Conservation (phyloP, 2,888 invertebrate genomes). For the Coronaproctus castanopsis region DNA sequence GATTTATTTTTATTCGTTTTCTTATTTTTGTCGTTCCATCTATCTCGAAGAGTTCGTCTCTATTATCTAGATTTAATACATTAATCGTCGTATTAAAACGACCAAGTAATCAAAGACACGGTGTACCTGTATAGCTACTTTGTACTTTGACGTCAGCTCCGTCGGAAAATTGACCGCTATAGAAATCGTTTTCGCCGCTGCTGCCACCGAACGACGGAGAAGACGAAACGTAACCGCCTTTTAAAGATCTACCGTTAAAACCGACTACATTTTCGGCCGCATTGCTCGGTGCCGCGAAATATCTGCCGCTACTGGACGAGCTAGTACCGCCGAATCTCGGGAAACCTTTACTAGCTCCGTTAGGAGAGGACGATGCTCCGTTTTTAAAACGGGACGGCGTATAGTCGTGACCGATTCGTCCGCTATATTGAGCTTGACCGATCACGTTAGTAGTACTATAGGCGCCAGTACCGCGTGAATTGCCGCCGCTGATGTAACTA, state of each 20-base stretch:
- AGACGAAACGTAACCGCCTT: conserved; percentile 2
- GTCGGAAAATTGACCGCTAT: conserved; percentile 2
- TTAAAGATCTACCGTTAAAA: conserved; percentile 10
- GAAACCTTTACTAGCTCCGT: conserved; percentile 4
- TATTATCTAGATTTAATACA: too few species aligned
- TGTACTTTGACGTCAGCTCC: conserved; percentile 12
- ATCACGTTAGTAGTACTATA: conserved; percentile 10
- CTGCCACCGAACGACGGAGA: not conserved
- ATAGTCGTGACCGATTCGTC: conserved; percentile 7
- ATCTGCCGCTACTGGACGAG: not conserved
- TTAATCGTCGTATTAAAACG: too few species aligned
- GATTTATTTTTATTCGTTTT: too few species aligned
- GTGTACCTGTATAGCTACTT: conserved; percentile 12
- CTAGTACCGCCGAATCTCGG: not conserved
- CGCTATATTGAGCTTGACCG: not conserved
- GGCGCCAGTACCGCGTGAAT: conserved; percentile 10
- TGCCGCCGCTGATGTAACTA: not conserved
- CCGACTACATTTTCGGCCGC: not conserved
- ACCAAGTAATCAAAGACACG: too few species aligned
- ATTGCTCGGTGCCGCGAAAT: not conserved
- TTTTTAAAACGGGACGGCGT: conserved; percentile 3
- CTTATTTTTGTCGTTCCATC: too few species aligned
- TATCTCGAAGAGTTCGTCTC: too few species aligned
- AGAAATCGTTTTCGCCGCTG: conserved; percentile 8
- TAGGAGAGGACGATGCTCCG: too few species aligned